Evolutionary conservation across 2,113 vertebrate species (phyloP), one percentile per base, ranked within the genome.

Genomic region (Tychaedon coryphoeus): DNA sequence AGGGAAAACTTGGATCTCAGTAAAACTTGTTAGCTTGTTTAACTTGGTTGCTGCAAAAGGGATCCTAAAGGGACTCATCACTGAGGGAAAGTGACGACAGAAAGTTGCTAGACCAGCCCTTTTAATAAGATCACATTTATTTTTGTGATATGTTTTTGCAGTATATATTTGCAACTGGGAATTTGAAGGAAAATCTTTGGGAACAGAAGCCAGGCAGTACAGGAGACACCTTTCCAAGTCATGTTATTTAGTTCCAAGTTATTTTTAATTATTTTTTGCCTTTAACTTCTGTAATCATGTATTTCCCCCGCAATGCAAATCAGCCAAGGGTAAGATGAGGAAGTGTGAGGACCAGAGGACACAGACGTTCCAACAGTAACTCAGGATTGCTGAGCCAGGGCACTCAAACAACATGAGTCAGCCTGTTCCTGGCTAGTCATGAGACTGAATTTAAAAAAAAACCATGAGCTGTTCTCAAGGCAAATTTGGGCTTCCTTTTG

Each of bases 381-480:
- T 6, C 88, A 84, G 86, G 78, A 84, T 23, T 90, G 88, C 92
- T 96, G 94, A 94, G 82, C 54, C 92, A 95, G 72, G 72, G 33
- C 92, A 60, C 82, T 96, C 74, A 64, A 88, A 94, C 10, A 8
- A 53, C 82, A 56, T 92, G 92, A 96, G 75, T 96, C 92, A 95
- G 90, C 92, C 86, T 76, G 60, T 80, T 92, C 92, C 88, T 77
- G 51, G 40, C 60, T 88, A 77, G 66, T 95, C 94, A 92, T 77
- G 75, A 90, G 95, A 88, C 85, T 86, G 72, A 94, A 93, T 92
- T 84, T 84, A 12, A 33, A 92, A 94, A 96, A 92, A 88, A 76
- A 23, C 5, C 19, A 94, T 93, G 90, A 95, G 91, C 31, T 84
- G 60, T 76, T 95, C 71, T 86, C 69, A 54, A 69, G 93, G 86